Conservation (phyloP, 2,797 vertebrate species). For the Sebastes melanostomus region DNA sequence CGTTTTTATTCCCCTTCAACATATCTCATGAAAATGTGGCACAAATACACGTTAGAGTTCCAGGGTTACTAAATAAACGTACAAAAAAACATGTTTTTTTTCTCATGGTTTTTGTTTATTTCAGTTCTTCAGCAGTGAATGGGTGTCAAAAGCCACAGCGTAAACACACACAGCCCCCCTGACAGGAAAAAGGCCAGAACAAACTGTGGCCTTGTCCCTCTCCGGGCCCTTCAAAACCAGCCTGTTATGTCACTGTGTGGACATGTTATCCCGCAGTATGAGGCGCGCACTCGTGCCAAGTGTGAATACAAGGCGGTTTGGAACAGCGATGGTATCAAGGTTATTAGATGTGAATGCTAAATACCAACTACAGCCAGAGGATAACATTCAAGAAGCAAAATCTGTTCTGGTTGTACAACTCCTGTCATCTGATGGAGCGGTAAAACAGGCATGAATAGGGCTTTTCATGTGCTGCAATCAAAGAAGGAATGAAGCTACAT, state of each 20-base stretch:
- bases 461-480: constrained; percentile 17
- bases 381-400: background rate
- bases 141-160: constrained; percentile 71
- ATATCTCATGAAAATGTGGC: constrained; percentile 61
- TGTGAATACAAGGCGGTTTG: constrained; percentile 30
- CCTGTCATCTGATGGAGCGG: constrained; percentile 26
- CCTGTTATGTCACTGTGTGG: constrained; percentile 61
- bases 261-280: constrained; percentile 48
- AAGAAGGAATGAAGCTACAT: background rate
- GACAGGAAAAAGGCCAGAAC: constrained; percentile 71
- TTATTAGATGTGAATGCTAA: constrained; percentile 50
- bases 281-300: constrained; percentile 36
- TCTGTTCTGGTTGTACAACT: background rate
- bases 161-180: constrained; percentile 65
- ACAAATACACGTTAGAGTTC: constrained; percentile 75
- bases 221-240: constrained; percentile 46
- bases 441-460: constrained; percentile 12
- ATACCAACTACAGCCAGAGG: constrained; percentile 17
- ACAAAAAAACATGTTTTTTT: constrained; percentile 60
- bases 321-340: constrained; percentile 37
- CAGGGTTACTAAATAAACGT: constrained; percentile 70
- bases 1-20: constrained; percentile 57
- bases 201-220: constrained; percentile 70
- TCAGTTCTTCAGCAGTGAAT: constrained; percentile 63
- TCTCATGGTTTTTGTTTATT: constrained; percentile 72